A percentile compares a stretch with the other conserved stretches of the same genome.
Evolutionary conservation across 2,797 vertebrate genomes (phyloP).

Genomic region (Gallinago nigripennis): DNA sequence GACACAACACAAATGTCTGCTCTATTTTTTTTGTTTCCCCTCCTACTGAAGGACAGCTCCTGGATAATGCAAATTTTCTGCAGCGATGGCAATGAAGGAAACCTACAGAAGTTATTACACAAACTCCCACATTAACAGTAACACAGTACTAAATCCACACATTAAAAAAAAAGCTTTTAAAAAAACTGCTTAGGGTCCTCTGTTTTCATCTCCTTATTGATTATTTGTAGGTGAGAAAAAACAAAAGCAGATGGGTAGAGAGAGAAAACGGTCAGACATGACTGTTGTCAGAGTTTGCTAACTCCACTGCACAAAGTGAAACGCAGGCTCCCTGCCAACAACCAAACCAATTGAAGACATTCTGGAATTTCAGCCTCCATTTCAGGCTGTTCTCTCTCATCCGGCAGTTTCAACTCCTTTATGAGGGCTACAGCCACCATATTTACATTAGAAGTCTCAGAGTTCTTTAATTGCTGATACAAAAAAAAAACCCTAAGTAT

Average conservation of each 20-base stretch:
- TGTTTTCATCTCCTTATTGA: constrained; percentile 15
- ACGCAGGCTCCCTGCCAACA: constrained; percentile 60
- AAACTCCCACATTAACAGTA: constrained; percentile 32
- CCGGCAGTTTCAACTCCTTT: not conserved
- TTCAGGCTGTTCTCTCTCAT: constrained; percentile 53
- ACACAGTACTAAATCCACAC: not conserved
- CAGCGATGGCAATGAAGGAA: not conserved
- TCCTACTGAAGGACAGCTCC: not conserved
- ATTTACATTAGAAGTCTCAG: not conserved
- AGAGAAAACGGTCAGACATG: constrained; percentile 6
- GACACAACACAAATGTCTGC: not conserved
- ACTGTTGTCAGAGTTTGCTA: constrained; percentile 32
- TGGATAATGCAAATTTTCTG: not conserved
- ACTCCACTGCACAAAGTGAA: constrained; percentile 40
- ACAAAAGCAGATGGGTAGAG: constrained; percentile 32
- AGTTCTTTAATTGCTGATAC: too few species aligned
- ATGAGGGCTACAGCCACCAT: not conserved
- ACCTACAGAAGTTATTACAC: not conserved
- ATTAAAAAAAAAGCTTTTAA: not conserved
- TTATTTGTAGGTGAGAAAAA: constrained; percentile 26
- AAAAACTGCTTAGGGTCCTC: not conserved
- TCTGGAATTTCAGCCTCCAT: constrained; percentile 70
- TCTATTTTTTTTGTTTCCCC: not conserved
- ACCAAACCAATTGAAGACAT: constrained; percentile 59
- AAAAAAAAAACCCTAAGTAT: not conserved